phyloP scores from a whole-genome alignment of 2,888 invertebrate genomes.

The Hemistola chrysoprasaria region DNA sequence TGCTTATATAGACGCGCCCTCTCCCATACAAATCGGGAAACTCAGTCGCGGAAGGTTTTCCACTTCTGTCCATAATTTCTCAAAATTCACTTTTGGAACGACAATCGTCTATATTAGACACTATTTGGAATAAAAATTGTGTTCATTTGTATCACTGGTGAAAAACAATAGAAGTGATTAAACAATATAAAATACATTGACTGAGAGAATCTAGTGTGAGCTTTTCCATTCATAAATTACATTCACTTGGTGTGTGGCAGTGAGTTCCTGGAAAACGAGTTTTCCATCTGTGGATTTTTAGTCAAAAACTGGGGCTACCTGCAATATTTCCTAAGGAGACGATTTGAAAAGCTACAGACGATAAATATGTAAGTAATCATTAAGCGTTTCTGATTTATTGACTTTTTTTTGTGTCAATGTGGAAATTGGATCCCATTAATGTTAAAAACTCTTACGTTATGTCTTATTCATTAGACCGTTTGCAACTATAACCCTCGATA shows the following conservation, averaged over 20 bases:
- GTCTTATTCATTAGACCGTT: no score
- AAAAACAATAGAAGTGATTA: constrained; percentile 34
- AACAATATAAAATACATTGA: no score
- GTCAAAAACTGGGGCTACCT: constrained; percentile 23
- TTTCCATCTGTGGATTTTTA: constrained; percentile 36
- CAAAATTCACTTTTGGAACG: constrained; percentile 57
- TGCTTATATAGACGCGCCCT: constrained; percentile 70
- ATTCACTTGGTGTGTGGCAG: constrained; percentile 68
- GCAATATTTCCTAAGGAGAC: constrained; percentile 27
- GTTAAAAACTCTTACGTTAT: no score
- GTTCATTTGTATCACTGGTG: constrained; percentile 33
- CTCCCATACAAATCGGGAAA: constrained; percentile 75
- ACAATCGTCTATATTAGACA: constrained; percentile 38
- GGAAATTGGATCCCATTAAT: no score
- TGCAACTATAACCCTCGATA: no score
- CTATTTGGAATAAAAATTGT: constrained; percentile 40
- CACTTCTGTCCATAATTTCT: constrained; percentile 63
- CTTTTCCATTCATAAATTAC: constrained; percentile 72
- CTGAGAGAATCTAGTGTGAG: constrained; percentile 50
- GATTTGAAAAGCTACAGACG: constrained; percentile 14
- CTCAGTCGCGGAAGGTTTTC: constrained; percentile 68
- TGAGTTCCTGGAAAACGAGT: constrained; percentile 45
- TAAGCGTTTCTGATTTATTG: neutral
- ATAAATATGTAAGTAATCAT: constrained; percentile 28
- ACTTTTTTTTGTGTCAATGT: no score